Percentiles rank a stretch among this genome's conserved stretches.
These are phyloP conservation scores for Hydrolagus affinis DNA, from an alignment of 2,113 vertebrate genomes.

Conservation along the genomic window DNA sequence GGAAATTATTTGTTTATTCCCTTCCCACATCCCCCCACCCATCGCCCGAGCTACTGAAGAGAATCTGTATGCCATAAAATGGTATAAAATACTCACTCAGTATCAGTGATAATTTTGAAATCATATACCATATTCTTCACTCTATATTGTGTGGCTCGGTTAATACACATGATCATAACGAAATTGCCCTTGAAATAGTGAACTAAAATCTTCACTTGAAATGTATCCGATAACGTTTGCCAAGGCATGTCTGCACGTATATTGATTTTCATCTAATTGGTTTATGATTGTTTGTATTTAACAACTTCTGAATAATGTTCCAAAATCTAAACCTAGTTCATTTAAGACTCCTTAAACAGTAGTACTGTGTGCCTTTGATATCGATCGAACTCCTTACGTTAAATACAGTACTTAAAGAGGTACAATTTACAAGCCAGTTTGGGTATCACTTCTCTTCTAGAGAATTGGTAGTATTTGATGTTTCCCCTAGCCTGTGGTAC, in stretches of 20 bases:
- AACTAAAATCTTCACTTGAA: slow-evolving; percentile 16
- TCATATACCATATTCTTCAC: too few relatives aligned
- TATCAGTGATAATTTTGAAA: too few relatives aligned
- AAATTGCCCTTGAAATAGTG: background rate
- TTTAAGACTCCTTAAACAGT: background rate
- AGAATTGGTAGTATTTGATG: background rate
- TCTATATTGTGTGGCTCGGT: too few relatives aligned
- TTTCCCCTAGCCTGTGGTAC: background rate
- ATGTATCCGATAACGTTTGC: background rate
- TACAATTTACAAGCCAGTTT: background rate
- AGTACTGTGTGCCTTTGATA: background rate
- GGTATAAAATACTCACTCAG: too few relatives aligned
- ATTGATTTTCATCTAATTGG: slow-evolving; percentile 16
- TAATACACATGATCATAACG: too few relatives aligned
- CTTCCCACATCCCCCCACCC: too few relatives aligned
- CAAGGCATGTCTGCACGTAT: background rate
- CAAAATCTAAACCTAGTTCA: background rate
- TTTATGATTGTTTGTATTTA: slow-evolving; percentile 14
- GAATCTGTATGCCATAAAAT: too few relatives aligned
- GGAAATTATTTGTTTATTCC: too few relatives aligned
- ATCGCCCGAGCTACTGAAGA: too few relatives aligned
- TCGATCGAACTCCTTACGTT: background rate
- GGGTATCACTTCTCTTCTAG: background rate
- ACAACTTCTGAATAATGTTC: background rate
- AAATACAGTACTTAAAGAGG: background rate